phyloP scores from a whole-genome alignment of 2,888 invertebrate genomes.

The Lepetodrilus schrolli region DNA sequence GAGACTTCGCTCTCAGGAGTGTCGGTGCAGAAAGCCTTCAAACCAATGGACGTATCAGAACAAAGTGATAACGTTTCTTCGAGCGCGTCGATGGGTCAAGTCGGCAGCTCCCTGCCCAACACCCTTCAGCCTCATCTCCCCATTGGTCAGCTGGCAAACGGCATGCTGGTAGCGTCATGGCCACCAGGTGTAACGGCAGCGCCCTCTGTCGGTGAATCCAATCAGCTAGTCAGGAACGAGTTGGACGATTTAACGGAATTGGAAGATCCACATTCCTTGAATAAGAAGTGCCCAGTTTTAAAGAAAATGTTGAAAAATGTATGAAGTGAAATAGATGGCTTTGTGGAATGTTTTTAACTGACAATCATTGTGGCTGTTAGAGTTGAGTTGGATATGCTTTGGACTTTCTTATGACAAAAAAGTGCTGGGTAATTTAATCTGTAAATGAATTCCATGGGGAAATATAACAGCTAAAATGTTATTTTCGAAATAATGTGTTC shows the following conservation, averaged over 20 bases:
- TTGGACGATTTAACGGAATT: slow-evolving; percentile 9
- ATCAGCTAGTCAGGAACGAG: not conserved
- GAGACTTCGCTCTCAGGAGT: not conserved
- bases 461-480: too few species aligned
- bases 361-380: not conserved
- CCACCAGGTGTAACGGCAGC: not conserved
- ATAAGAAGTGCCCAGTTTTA: slow-evolving; percentile 47
- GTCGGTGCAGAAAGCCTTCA: not conserved
- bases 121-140: not conserved
- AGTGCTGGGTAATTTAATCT: too few species aligned
- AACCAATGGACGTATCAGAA: not conserved
- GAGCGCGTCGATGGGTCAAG: slow-evolving; percentile 5
- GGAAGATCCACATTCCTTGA: slow-evolving; percentile 1
- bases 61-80: slow-evolving; percentile 28
- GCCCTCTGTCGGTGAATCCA: not conserved
- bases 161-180: not conserved
- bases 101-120: not conserved
- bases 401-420: too few species aligned
- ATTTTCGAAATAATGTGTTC: too few species aligned
- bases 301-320: slow-evolving; percentile 50
- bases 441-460: too few species aligned
- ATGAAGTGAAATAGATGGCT: not conserved
- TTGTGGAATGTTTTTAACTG: slow-evolving; percentile 8
- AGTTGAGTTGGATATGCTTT: not conserved
- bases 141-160: slow-evolving; percentile 9